Base-by-base conservation (phyloP, 2,888 invertebrate genomes). In the Amblyjoppa fuscipennis region DNA sequence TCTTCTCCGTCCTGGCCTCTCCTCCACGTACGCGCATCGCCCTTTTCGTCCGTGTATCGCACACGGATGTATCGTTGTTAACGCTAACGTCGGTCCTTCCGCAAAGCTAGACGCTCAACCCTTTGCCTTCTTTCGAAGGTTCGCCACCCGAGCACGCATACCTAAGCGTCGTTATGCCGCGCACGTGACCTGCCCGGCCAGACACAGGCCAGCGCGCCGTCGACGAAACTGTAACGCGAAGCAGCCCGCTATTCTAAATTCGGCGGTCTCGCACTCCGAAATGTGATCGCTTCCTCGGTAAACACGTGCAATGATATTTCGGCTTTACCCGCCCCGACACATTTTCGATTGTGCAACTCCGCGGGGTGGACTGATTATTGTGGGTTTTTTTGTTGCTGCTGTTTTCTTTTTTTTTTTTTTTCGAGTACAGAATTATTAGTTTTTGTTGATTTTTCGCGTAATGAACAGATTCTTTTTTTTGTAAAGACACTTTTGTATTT, bases 1-100 rank as follows among this genome's bases (percentile, higher is more conserved):
- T 85, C 84, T 81, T 69, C 78, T 70, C 59, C 64, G 76, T 77
- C 68, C 56, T 56, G 70, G 68, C 75, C 75, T 69, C 61, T 25
- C 68, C 45, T 41, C 49, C 25, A 16, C 38, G 4, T 38, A 41
- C 73, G 31, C 16, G 6, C 31, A 13, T 34, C 41, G 5, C 6
- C 0, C 0, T 20, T 38, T 5, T 56, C 38, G 13, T 9, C 66
- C n/a, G 20, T 20, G 38, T 66, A 38, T 16, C 7, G 20, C 11
- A 41, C 41, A 11, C 38, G 34, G 61, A 61, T 61, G 28, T 13
- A 31, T 31, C 61, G 61, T 28, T 61, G 13, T 41, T 61, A 61
- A 61, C 13, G 61, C 61, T 1, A 61, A 20, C n/a, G 68, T 28
- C 56, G 74, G 45, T 51, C 51, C 79, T 74, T 82, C 78, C 64